Conservation (phyloP, 1,140 invertebrate species). For the Euglossa dilemma region DNA sequence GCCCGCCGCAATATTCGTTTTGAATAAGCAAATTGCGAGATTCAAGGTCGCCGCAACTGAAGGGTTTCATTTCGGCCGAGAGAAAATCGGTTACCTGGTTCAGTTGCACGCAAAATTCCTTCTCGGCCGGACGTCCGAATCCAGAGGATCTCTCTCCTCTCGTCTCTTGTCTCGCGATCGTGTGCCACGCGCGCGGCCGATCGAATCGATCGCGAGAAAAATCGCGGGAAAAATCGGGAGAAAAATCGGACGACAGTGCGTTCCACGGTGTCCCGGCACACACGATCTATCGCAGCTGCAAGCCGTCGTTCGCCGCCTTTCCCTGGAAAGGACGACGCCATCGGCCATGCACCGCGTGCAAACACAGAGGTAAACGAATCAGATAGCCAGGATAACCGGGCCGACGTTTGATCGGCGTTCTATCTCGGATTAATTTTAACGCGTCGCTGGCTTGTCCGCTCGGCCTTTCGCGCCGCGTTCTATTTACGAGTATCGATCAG, state of each 20-base stretch:
- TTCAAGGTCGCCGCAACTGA: conserved; percentile 73
- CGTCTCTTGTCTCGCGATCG: not conserved
- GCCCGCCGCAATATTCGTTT: conserved; percentile 57
- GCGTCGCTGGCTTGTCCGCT: not conserved
- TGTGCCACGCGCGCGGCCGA: not conserved
- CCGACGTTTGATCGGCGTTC: not conserved
- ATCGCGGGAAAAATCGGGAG: not conserved
- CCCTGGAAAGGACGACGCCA: not conserved
- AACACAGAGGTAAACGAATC: conserved; percentile 32
- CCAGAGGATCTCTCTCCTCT: too few relatives aligned
- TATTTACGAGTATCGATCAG: conserved; percentile 12
- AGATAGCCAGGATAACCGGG: not conserved
- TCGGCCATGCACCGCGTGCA: too few relatives aligned
- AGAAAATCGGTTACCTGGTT: conserved; percentile 70
- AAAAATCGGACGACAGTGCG: conserved; percentile 16
- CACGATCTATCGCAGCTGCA: not conserved
- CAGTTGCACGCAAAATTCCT: conserved; percentile 78
- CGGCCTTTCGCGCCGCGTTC: not conserved
- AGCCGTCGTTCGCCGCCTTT: not conserved
- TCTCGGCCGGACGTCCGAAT: conserved; percentile 63
- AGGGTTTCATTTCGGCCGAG: conserved; percentile 59
- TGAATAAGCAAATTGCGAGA: conserved; percentile 78
- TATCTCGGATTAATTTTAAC: conserved; percentile 31
- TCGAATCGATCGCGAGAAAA: not conserved
- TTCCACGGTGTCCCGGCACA: not conserved